A percentile compares a stretch with the other conserved stretches of the same genome.
These are phyloP conservation scores for Halcyon chelicuti DNA, from an alignment of 2,797 vertebrate genomes.

Conservation along the genomic window DNA sequence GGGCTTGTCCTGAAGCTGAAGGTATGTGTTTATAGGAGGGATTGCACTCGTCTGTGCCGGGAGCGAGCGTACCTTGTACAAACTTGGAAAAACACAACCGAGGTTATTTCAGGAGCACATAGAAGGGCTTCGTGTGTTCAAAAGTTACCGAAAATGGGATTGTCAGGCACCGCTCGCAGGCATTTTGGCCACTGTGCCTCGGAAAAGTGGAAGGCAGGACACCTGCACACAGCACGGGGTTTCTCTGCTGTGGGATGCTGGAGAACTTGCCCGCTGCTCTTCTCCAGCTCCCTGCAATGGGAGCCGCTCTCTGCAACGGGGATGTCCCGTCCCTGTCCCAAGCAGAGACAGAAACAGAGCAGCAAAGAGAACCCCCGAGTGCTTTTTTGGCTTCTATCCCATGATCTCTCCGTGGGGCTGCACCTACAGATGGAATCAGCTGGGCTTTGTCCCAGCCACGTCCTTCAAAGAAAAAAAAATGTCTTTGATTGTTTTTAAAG, in stretches of 20 bases:
- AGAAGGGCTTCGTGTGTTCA: not conserved
- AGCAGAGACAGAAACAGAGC: not conserved
- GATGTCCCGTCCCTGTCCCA: rapidly evolving
- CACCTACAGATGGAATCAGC: not conserved
- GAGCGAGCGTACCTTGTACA: constrained; percentile 7
- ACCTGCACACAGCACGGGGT: not conserved
- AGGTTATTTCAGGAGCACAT: not conserved
- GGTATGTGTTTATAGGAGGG: constrained; percentile 29
- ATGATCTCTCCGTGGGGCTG: not conserved
- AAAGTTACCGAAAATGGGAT: constrained; percentile 38
- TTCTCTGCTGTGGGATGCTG: not conserved
- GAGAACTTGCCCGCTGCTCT: not conserved
- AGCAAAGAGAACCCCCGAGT: not conserved
- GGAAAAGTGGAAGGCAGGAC: not conserved
- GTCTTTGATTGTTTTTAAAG: not conserved
- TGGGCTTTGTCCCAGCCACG: not conserved
- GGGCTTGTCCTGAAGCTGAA: not conserved
- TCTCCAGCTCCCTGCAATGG: not conserved
- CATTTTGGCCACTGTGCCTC: not conserved
- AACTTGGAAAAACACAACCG: not conserved
- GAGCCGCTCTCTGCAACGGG: not conserved
- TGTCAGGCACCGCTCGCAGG: not conserved
- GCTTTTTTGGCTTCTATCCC: not conserved
- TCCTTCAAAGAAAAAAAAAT: not conserved
- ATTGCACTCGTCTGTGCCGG: not conserved